Percentiles rank a stretch among this genome's conserved stretches.
phyloP scores from a whole-genome alignment of 2,113 vertebrate species.

The Chaetorhynchus papuensis region DNA sequence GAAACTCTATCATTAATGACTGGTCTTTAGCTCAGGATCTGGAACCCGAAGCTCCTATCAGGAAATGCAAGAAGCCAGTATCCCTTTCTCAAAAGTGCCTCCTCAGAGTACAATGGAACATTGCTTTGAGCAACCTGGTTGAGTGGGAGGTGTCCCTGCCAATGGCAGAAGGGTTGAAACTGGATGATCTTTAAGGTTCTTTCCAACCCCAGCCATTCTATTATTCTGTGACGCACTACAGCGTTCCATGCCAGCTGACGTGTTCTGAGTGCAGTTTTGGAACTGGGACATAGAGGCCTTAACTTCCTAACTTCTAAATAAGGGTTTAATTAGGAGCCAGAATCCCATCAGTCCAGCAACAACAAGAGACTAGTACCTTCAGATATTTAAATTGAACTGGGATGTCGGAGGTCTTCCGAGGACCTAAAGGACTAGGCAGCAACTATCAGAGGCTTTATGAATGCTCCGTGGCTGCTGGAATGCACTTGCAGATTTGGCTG shows the following conservation, averaged over 20 bases:
- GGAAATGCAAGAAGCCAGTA: neutral
- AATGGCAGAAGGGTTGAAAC: neutral
- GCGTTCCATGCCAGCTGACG: accelerated
- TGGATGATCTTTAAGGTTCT: neutral
- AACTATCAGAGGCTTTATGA: neutral
- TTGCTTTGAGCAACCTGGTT: neutral
- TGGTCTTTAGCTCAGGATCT: neutral
- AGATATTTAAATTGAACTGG: neutral
- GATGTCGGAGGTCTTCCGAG: neutral
- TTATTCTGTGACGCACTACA: neutral
- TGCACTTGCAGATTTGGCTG: neutral
- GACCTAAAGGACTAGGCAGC: neutral
- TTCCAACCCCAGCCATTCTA: neutral
- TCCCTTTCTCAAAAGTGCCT: neutral
- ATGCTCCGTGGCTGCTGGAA: neutral
- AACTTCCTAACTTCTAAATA: neutral
- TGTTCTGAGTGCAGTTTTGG: neutral
- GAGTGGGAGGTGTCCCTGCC: neutral
- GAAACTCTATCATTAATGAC: neutral
- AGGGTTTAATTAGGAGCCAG: neutral
- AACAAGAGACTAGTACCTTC: neutral
- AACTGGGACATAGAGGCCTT: neutral
- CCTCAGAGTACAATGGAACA: neutral
- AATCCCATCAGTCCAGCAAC: neutral
- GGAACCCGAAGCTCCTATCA: neutral